phyloP scores from a whole-genome alignment of 2,797 vertebrate genomes.

The Bufotes viridis region DNA sequence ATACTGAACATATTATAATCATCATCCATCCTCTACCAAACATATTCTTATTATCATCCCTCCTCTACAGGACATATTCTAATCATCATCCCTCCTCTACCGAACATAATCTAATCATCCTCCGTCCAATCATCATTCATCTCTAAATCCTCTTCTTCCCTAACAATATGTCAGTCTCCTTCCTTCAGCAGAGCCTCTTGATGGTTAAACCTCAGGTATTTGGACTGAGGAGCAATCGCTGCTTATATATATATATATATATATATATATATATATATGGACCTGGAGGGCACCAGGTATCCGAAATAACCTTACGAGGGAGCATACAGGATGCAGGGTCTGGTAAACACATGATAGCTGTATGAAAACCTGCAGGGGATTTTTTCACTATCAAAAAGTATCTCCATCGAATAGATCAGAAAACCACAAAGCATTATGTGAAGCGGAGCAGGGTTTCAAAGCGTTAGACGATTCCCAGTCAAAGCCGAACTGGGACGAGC shows the following conservation, averaged over 20 bases:
- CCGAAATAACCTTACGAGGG: background rate
- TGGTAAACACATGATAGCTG: constrained; percentile 5
- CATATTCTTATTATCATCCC: background rate
- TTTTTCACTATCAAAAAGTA: constrained; percentile 19
- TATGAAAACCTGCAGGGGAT: constrained; percentile 13
- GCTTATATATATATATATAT: constrained; percentile 6
- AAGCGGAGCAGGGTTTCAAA: background rate
- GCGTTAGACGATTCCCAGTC: background rate
- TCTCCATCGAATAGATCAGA: constrained; percentile 1
- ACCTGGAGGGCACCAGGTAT: background rate
- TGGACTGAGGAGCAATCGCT: background rate
- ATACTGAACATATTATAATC: too few species aligned
- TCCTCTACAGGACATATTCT: background rate
- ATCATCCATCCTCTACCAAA: too few species aligned
- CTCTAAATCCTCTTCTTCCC: background rate
- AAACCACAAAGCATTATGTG: constrained; percentile 24
- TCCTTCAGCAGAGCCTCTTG: background rate
- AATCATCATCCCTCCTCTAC: background rate
- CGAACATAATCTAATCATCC: background rate
- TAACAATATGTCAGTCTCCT: background rate
- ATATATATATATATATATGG: background rate
- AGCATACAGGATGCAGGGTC: background rate
- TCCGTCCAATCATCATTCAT: background rate
- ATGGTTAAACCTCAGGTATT: background rate
- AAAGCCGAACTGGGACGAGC: constrained; percentile 17